Base-by-base conservation (phyloP, 2,113 vertebrate species). In the Psophia crepitans region DNA sequence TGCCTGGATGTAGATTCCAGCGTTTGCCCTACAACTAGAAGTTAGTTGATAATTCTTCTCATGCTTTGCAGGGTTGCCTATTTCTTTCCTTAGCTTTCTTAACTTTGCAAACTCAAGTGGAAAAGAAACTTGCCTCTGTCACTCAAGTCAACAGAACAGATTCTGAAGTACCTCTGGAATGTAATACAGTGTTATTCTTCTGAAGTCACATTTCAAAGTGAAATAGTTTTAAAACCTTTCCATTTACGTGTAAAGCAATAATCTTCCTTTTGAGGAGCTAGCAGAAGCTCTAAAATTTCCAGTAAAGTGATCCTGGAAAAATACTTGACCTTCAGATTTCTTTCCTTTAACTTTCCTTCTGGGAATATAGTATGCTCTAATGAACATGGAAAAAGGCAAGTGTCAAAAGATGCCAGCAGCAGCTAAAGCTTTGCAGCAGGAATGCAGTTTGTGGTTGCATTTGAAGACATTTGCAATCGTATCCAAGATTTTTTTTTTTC, bases 241-340 rank as follows among this genome's bases (percentile, higher is more conserved):
- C 79, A 87, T 90, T 96, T 94, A 81, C 6, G 1, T 54, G 92
- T 66, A 83, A 70, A 83, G 66, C 85, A 90, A 46, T 93, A 68
- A 77, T 61, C 65, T 82, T 68, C 30, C 54, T 84, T 91, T 79
- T 73, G 48, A 85, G 81, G 91, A 70, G 37, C 1, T 8, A 5
- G 19, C 65, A 97, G 87, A 93, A 97, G 35, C 49, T 86, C 49
- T 95, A 70, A 73, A 93, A 63, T 89, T 89, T 84, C 87, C 46
- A 85, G 76, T 84, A 84, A 93, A 78, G 20, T 51, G 63, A 88
- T 94, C 66, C 71, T 96, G 94, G 85, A 96, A 96, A 96, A 96
- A 54, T 64, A 84, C 57, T 88, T 84, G 84, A 69, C 65, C 43
- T 97, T 89, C 33, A 2, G 88, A 66, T 85, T 90, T 85, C 75